Conservation (phyloP, 1,140 invertebrate genomes). For the Conus betulinus region DNA sequence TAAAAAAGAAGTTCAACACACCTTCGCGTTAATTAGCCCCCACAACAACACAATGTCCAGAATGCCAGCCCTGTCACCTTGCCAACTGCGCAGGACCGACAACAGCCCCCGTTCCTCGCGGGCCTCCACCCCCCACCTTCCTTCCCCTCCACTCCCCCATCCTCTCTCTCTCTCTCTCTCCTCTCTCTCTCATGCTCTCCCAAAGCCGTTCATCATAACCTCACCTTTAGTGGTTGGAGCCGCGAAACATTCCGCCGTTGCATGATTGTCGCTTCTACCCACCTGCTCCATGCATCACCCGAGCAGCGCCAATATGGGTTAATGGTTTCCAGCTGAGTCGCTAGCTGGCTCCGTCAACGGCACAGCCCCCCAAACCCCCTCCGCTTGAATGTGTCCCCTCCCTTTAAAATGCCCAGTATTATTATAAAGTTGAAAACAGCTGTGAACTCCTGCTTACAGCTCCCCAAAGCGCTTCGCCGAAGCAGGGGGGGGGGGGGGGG, state of each 20-base stretch:
- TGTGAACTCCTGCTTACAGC: too few species aligned
- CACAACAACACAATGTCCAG: not conserved
- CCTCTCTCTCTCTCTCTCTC: constrained; percentile 29
- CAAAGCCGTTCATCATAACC: not conserved
- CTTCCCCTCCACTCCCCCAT: too few species aligned
- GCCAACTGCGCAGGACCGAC: not conserved
- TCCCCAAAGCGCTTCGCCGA: too few species aligned
- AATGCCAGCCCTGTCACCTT: too few species aligned
- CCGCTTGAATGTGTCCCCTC: too few species aligned
- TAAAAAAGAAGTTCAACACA: not conserved
- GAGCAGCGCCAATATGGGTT: not conserved
- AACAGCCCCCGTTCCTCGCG: too few species aligned
- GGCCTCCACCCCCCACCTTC: too few species aligned
- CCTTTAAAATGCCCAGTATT: too few species aligned
- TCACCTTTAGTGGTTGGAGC: not conserved
- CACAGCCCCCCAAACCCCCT: not conserved
- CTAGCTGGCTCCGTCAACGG: not conserved
- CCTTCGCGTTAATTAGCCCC: not conserved
- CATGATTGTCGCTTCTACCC: not conserved
- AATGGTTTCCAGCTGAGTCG: not conserved
- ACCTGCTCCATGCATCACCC: not conserved
- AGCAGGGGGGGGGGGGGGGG: too few species aligned
- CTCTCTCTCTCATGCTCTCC: constrained; percentile 6
- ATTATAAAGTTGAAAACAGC: too few species aligned
- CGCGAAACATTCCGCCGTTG: not conserved